Evolutionary conservation across 2,797 vertebrate species (phyloP).

Genomic region (Sardinella longiceps): DNA sequence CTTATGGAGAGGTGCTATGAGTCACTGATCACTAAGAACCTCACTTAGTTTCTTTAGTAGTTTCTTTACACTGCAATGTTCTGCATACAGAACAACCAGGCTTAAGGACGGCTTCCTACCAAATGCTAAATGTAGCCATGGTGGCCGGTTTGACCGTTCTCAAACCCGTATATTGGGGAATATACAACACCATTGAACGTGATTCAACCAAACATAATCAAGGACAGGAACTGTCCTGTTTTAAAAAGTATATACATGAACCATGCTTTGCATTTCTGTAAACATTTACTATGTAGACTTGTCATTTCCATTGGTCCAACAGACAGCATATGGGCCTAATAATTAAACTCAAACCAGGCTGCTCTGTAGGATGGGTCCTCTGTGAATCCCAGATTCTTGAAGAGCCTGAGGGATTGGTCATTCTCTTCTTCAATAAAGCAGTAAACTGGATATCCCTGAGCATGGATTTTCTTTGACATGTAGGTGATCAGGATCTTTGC

Average conservation of each 20-base stretch:
- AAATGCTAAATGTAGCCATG: no score
- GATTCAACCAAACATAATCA: no score
- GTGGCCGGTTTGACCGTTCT: neutral
- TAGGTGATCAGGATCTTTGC: slow-evolving; percentile 62
- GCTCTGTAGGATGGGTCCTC: slow-evolving; percentile 65
- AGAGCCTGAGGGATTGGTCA: slow-evolving; percentile 60
- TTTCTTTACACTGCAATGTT: no score
- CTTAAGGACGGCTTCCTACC: no score
- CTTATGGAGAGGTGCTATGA: no score
- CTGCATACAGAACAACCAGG: no score
- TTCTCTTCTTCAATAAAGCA: slow-evolving; percentile 71
- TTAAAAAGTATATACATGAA: no score
- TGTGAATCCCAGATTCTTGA: slow-evolving; percentile 65
- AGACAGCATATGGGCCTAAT: neutral
- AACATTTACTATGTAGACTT: neutral
- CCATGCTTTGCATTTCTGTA: neutral
- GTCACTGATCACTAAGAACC: no score
- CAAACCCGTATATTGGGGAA: no score
- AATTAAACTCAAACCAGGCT: slow-evolving; percentile 45
- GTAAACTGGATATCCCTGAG: slow-evolving; percentile 65
- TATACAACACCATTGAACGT: no score
- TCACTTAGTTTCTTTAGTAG: no score
- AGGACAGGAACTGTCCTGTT: no score
- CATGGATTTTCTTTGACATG: slow-evolving; percentile 60
- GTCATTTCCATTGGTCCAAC: neutral